A percentile compares a stretch with the other conserved stretches of the same genome.
Evolutionary conservation across 2,113 vertebrate genomes (phyloP).

Genomic region (Sebastes schlegelii): DNA sequence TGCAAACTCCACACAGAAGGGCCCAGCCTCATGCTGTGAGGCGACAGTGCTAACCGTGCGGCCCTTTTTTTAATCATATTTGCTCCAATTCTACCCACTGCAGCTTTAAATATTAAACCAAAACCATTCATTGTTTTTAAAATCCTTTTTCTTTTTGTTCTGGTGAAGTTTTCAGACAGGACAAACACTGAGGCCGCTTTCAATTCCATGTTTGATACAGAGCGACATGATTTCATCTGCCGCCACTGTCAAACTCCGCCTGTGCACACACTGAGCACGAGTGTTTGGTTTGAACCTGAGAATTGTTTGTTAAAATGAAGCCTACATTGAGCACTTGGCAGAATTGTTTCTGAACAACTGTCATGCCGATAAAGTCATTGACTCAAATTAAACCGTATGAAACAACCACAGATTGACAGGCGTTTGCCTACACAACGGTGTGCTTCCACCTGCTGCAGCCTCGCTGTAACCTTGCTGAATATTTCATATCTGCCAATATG

Average conservation of each 20-base stretch:
- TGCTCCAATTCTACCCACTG: too few species aligned
- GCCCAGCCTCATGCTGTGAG: too few species aligned
- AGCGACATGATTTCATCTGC: background rate
- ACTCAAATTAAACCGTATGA: slow-evolving; percentile 32
- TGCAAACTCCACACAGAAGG: too few species aligned
- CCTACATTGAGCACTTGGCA: slow-evolving; percentile 17
- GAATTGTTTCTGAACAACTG: slow-evolving; percentile 29
- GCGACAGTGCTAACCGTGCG: too few species aligned
- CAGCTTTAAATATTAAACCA: too few species aligned
- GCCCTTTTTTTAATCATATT: too few species aligned
- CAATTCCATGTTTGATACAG: background rate
- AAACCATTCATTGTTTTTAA: too few species aligned
- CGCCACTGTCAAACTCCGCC: background rate
- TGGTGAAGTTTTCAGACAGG: background rate
- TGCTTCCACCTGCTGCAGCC: slow-evolving; percentile 64
- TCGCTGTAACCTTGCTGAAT: slow-evolving; percentile 65
- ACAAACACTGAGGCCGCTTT: background rate
- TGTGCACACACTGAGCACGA: background rate
- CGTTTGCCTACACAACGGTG: slow-evolving; percentile 33
- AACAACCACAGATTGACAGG: slow-evolving; percentile 41
- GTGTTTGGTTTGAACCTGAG: slow-evolving; percentile 31
- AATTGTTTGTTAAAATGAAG: slow-evolving; percentile 30
- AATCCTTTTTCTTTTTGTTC: background rate
- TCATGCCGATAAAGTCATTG: slow-evolving; percentile 40
- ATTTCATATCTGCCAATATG: slow-evolving; percentile 67